Conservation (phyloP, 2,113 vertebrate species). For the Corythoichthys haematopterus region DNA sequence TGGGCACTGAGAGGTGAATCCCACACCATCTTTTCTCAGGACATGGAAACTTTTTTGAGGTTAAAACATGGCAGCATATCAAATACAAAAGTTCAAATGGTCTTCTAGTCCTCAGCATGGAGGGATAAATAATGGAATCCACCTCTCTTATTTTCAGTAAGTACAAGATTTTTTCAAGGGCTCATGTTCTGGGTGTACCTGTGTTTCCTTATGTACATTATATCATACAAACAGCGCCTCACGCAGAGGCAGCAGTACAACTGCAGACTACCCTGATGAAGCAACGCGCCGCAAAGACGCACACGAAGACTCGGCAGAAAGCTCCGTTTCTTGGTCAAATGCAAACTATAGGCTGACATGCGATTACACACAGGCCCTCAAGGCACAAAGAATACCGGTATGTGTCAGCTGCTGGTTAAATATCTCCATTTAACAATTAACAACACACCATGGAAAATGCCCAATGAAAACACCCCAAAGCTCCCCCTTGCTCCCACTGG, state of each 20-base stretch:
- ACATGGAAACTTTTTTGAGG: constrained; percentile 50
- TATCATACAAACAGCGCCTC: constrained; percentile 21
- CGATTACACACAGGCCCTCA: constrained; percentile 48
- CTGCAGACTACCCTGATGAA: background rate
- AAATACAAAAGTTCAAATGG: constrained; percentile 34
- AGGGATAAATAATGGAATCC: constrained; percentile 9
- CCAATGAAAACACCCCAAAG: constrained; percentile 58
- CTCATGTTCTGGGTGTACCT: background rate
- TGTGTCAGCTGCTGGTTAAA: constrained; percentile 68
- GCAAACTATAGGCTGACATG: constrained; percentile 43
- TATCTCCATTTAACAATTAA: constrained; percentile 67
- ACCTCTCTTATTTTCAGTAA: constrained; percentile 11
- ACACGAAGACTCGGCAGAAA: constrained; percentile 26
- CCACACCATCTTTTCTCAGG: constrained; percentile 57
- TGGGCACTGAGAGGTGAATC: constrained; percentile 66
- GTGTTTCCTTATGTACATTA: background rate
- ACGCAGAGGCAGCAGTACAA: constrained; percentile 37
- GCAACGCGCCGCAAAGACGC: constrained; percentile 32
- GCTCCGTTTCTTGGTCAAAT: constrained; percentile 36
- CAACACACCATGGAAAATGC: constrained; percentile 65
- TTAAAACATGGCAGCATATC: constrained; percentile 29
- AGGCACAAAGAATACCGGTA: constrained; percentile 46
- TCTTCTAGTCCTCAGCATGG: constrained; percentile 6
- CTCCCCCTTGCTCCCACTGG: constrained; percentile 42
- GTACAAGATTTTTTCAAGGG: constrained; percentile 1